Percentiles rank a stretch among this genome's conserved stretches.
Evolutionary conservation across 2,797 vertebrate species (phyloP).

Genomic region (Gastrophryne carolinensis): DNA sequence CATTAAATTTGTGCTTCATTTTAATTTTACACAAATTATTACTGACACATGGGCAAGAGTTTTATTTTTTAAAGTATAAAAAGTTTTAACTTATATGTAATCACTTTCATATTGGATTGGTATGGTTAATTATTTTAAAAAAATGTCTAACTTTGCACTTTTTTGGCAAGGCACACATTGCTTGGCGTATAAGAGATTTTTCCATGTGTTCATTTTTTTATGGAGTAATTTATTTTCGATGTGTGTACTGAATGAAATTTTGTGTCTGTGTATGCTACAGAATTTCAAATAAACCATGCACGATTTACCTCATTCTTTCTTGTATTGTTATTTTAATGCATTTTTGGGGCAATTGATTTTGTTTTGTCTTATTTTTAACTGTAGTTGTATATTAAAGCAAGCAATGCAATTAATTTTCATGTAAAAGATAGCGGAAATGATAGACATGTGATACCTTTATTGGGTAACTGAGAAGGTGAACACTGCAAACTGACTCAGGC

Average conservation of each 20-base stretch:
- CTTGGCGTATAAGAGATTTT: conserved; percentile 56
- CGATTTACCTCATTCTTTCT: conserved; percentile 80
- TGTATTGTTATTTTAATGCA: conserved; percentile 43
- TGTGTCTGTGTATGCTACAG: conserved; percentile 88
- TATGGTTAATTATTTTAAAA: conserved; percentile 42
- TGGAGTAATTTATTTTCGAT: conserved; percentile 58
- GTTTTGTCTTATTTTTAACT: background rate
- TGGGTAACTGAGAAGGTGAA: background rate
- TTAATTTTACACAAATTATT: conserved; percentile 2
- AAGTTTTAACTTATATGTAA: conserved; percentile 49
- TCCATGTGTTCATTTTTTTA: conserved; percentile 37
- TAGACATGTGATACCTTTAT: background rate
- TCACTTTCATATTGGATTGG: conserved; percentile 27
- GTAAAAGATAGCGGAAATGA: background rate
- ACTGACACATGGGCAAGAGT: conserved; percentile 20
- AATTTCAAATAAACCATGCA: conserved; percentile 91
- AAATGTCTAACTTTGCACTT: conserved; percentile 63
- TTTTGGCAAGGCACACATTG: conserved; percentile 56
- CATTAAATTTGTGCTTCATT: background rate
- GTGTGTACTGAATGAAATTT: conserved; percentile 59
- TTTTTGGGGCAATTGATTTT: background rate
- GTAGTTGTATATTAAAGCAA: background rate
- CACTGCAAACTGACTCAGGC: background rate
- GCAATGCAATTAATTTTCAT: background rate
- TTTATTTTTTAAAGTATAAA: conserved; percentile 50